phyloP scores from a whole-genome alignment of 1,140 invertebrate genomes.

The Bradynema listronoti region DNA sequence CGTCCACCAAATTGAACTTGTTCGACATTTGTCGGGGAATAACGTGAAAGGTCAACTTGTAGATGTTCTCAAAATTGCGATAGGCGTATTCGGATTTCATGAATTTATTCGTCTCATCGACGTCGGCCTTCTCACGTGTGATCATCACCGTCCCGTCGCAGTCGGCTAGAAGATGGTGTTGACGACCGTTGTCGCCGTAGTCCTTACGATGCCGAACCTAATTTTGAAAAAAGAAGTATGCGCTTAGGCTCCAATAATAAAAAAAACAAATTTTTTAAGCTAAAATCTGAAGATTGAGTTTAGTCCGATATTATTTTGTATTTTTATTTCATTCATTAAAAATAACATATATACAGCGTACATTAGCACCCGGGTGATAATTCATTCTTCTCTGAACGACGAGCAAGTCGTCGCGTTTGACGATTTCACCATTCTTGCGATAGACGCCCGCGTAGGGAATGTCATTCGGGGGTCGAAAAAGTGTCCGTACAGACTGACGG shows the following conservation, averaged over 20 bases:
- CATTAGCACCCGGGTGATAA: slow-evolving; percentile 55
- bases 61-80: slow-evolving; percentile 28
- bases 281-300: no score
- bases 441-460: slow-evolving; percentile 49
- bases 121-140: slow-evolving; percentile 22
- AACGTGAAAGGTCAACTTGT: slow-evolving; percentile 38
- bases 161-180: slow-evolving; percentile 18
- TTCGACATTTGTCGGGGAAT: slow-evolving; percentile 39
- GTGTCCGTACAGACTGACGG: no score
- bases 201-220: slow-evolving; percentile 18
- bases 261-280: no score
- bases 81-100: slow-evolving; percentile 21
- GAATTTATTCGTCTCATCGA: slow-evolving; percentile 4
- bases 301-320: no score
- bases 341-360: slow-evolving; percentile 33
- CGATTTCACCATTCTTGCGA: slow-evolving; percentile 49
- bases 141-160: slow-evolving; percentile 31
- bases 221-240: slow-evolving; percentile 1
- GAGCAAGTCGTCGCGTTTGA: slow-evolving; percentile 44
- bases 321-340: no score
- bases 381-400: slow-evolving; percentile 48
- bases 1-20: slow-evolving; percentile 36
- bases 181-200: neutral
- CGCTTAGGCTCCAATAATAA: no score
- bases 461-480: no score